Evolutionary conservation across 2,888 invertebrate species (phyloP).

Genomic region (Agrochola macilenta): DNA sequence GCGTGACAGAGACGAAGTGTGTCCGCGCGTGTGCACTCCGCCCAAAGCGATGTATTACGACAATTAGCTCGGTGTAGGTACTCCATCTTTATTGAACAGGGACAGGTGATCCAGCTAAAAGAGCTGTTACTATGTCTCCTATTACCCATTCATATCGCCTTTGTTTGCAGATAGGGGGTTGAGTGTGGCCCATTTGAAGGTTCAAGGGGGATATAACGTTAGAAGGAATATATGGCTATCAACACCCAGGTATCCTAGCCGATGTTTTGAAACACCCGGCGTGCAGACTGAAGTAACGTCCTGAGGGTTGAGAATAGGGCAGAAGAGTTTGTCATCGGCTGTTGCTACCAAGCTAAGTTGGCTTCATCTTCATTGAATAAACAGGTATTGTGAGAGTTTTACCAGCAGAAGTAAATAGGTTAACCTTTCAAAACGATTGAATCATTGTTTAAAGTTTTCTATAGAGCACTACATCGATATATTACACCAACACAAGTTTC

Average conservation of each 20-base stretch:
- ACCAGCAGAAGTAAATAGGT: background rate
- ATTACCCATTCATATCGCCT: background rate
- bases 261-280: background rate
- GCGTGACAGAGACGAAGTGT: constrained; percentile 22
- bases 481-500: background rate
- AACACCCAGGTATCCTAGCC: no score
- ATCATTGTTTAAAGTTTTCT: background rate
- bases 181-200: background rate
- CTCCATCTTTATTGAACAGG: background rate
- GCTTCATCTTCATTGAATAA: background rate
- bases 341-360: background rate
- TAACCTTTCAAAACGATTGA: background rate
- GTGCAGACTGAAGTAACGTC: background rate
- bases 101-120: background rate
- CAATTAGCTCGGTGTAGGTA: background rate
- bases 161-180: background rate
- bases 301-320: background rate
- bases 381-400: background rate
- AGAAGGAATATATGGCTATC: background rate
- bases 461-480: background rate
- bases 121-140: background rate
- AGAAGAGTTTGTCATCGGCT: background rate
- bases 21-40: constrained; percentile 7
- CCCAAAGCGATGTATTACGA: constrained; percentile 3
- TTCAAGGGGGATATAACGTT: no score